Percentiles rank a stretch among this genome's conserved stretches.
phyloP scores from a whole-genome alignment of 2,797 vertebrate genomes.

The Rhinatrema bivittatum region DNA sequence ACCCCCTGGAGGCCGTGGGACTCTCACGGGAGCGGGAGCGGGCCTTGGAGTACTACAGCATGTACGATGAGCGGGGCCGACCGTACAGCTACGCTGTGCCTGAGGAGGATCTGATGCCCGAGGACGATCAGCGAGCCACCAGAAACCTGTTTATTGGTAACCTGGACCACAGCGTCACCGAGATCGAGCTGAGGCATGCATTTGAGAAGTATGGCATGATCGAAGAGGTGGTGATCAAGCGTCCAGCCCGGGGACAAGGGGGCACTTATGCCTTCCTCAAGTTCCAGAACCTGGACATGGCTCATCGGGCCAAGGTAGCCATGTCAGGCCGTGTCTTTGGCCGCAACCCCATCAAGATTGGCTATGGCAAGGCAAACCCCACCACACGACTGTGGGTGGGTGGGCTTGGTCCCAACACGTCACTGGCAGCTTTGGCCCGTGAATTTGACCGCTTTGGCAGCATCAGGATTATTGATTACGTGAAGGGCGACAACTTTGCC shows the following conservation, averaged over 20 bases:
- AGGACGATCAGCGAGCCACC: conserved; percentile 92
- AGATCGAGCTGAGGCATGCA: conserved; percentile 78
- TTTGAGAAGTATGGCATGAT: conserved; percentile 95
- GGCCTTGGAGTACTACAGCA: conserved; percentile 82
- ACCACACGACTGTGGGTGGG: conserved; percentile 96
- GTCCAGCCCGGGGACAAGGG: conserved; percentile 80
- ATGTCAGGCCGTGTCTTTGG: conserved; percentile 90
- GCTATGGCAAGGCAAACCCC: conserved; percentile 91
- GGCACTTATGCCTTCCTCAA: conserved; percentile 93
- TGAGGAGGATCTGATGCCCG: conserved; percentile 87
- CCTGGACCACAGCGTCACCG: conserved; percentile 84
- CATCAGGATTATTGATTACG: conserved; percentile 91
- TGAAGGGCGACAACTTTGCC: conserved; percentile 91
- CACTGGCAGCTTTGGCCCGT: conserved; percentile 80
- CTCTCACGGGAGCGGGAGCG: conserved; percentile 78
- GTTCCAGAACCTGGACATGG: conserved; percentile 97
- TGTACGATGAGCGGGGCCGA: conserved; percentile 83
- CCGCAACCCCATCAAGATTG: conserved; percentile 89
- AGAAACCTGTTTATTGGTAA: conserved; percentile 95
- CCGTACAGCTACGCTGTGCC: conserved; percentile 70
- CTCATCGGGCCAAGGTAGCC: conserved; percentile 88
- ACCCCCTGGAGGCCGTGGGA: conserved; percentile 68
- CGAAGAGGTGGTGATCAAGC: conserved; percentile 93
- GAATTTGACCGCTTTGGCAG: conserved; percentile 96
- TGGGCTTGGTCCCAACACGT: conserved; percentile 80